phyloP scores from a whole-genome alignment of 2,888 invertebrate species.

The Phorcus lineatus region DNA sequence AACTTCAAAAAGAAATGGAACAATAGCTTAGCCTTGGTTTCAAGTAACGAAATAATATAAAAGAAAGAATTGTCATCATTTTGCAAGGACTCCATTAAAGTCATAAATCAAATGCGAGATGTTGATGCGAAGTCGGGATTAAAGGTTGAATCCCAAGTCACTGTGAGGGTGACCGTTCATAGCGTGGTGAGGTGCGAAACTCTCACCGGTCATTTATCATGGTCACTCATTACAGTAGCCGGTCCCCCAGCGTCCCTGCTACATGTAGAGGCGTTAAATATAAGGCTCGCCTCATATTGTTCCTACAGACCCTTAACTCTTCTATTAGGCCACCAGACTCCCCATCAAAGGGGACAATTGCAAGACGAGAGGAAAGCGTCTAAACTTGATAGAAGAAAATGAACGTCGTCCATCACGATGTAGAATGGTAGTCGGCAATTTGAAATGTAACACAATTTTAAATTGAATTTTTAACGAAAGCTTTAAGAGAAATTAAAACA shows the following conservation, averaged over 20 bases:
- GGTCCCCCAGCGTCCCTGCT: neutral
- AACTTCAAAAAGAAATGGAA: too few species aligned
- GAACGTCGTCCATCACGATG: neutral
- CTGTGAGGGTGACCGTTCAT: neutral
- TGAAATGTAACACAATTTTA: neutral
- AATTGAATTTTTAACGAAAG: conserved; percentile 9
- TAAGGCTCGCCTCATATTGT: conserved; percentile 13
- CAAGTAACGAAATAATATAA: too few species aligned
- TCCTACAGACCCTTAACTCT: conserved; percentile 10
- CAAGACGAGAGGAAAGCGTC: neutral
- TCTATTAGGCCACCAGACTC: conserved; percentile 10
- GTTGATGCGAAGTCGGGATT: conserved; percentile 2
- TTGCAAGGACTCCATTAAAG: neutral
- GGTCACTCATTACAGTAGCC: neutral
- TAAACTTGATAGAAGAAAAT: conserved; percentile 14
- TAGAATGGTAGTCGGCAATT: neutral
- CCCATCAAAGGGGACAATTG: conserved; percentile 16
- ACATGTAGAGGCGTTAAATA: neutral
- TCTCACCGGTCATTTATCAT: conserved; percentile 15
- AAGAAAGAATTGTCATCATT: too few species aligned
- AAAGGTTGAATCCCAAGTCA: conserved; percentile 23
- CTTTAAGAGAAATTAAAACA: too few species aligned
- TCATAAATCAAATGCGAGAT: conserved; percentile 11
- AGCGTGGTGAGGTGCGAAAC: conserved; percentile 10
- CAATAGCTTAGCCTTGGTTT: too few species aligned